A percentile compares a stretch with the other conserved stretches of the same genome.
Evolutionary conservation across 2,113 vertebrate genomes (phyloP).

Genomic region (Podiceps cristatus): DNA sequence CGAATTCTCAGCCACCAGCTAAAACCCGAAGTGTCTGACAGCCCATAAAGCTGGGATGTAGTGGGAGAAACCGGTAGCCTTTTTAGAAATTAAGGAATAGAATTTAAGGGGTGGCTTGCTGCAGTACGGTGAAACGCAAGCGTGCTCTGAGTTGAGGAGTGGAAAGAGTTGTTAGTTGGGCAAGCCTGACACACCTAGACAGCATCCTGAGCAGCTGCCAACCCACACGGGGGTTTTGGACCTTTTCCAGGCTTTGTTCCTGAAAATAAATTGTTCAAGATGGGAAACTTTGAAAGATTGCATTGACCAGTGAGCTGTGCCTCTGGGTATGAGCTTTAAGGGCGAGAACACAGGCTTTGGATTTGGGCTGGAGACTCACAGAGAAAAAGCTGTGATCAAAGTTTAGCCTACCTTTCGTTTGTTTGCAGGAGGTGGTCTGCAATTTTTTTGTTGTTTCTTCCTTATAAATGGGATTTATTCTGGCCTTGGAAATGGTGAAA

Average conservation of each 20-base stretch:
- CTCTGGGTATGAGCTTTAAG: background rate
- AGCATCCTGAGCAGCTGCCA: slow-evolving; percentile 57
- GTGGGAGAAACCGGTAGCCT: background rate
- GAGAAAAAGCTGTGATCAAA: background rate
- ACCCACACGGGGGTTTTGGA: background rate
- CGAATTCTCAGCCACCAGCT: background rate
- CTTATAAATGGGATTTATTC: background rate
- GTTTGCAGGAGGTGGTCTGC: background rate
- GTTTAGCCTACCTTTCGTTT: background rate
- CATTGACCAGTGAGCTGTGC: slow-evolving; percentile 15
- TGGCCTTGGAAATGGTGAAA: background rate
- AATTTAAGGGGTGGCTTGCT: background rate
- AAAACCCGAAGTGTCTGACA: background rate
- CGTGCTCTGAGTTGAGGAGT: background rate
- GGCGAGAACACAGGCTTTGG: background rate
- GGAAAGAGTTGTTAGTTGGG: slow-evolving; percentile 47
- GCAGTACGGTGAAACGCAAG: background rate
- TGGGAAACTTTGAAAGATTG: slow-evolving; percentile 41
- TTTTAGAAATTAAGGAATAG: background rate
- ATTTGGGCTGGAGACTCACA: background rate
- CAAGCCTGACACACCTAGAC: slow-evolving; percentile 66
- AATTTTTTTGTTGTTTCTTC: background rate
- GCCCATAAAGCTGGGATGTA: background rate
- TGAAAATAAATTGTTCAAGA: slow-evolving; percentile 64
- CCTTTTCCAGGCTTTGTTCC: slow-evolving; percentile 60